Evolutionary conservation across 1,140 invertebrate species (phyloP), one percentile per base, ranked within the genome.

Genomic region (Leguminivora glycinivorella): DNA sequence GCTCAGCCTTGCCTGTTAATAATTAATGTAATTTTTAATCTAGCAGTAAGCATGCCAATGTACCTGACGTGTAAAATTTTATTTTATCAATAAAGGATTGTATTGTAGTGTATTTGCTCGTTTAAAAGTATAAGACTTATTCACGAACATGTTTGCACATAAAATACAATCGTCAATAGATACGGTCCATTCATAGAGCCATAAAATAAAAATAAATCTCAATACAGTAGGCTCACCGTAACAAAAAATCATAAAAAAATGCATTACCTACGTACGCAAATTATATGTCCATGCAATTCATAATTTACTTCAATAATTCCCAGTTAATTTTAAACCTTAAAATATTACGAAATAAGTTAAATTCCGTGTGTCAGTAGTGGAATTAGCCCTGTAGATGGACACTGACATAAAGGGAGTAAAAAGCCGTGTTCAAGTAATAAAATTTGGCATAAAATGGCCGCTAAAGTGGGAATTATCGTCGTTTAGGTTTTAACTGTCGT

Each of bases 351-450:
- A 22, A 22, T 22, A 52, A 22, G 2, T 52, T 5, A 22, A 22
- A 52, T 52, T 52, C 1, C 10, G 7, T 22, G 2, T 19, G 47
- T 22, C 47, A 10, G 2, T 52, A 19, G 17, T 47, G n/a, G n/a
- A 52, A 52, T 52, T 17, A 22, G 47, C 7, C n/a, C n/a, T 0
- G 14, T 43, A 10, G 40, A 52, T 52, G 47, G 47, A 52, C 47
- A 52, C 7, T 52, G 47, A 22, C 47, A 19, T 52, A 52, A 52
- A 52, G 47, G 47, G 47, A 52, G 47, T 52, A 52, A 52, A 52
- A 52, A 52, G 19, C 47, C 47, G 5, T 52, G 47, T 52, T 52
- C 22, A 22, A 22, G 9, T 22, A 52, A 52, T 52, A 52, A 52
- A 52, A 22, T 17, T 22, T 52, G 6, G 1, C 47, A 22, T 52